Percentiles rank a stretch among this genome's conserved stretches.
These are phyloP conservation scores for Zapus hudsonius DNA, from an alignment of 2,113 vertebrate species.

Conservation along the genomic window DNA sequence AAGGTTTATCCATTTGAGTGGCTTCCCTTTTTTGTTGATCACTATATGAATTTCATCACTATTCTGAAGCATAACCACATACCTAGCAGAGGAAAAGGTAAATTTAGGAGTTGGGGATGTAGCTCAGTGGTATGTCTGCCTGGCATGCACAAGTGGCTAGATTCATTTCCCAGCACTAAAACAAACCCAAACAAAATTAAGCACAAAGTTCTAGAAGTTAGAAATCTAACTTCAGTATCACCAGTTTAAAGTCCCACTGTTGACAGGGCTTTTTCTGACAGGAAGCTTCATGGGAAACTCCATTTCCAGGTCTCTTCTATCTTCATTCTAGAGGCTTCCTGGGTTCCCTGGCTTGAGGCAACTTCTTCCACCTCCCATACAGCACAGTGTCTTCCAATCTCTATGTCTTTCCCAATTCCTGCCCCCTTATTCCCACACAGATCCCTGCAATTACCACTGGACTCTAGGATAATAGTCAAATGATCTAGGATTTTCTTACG, in stretches of 20 bases:
- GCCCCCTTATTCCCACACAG: not conserved
- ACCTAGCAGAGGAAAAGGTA: not conserved
- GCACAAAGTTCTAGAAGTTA: not conserved
- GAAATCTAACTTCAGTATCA: not conserved
- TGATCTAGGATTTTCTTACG: not conserved
- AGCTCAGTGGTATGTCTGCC: not conserved
- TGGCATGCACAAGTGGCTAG: not conserved
- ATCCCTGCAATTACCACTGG: fast-evolving
- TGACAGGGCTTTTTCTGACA: not conserved
- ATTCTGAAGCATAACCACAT: not conserved
- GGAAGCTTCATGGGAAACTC: not conserved
- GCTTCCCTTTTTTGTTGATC: not conserved
- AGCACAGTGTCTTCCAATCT: fast-evolving
- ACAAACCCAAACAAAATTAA: not conserved
- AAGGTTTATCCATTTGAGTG: not conserved
- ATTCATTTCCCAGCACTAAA: not conserved
- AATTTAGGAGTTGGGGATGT: not conserved
- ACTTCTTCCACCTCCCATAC: not conserved
- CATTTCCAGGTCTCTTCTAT: fast-evolving
- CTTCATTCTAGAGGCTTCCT: not conserved
- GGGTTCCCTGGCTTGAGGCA: fast-evolving
- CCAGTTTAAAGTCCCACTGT: not conserved
- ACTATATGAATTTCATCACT: not conserved
- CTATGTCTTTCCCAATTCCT: not conserved
- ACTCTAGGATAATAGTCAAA: no score